phyloP scores from a whole-genome alignment of 2,113 vertebrate species.

The Girardinichthys multiradiatus region DNA sequence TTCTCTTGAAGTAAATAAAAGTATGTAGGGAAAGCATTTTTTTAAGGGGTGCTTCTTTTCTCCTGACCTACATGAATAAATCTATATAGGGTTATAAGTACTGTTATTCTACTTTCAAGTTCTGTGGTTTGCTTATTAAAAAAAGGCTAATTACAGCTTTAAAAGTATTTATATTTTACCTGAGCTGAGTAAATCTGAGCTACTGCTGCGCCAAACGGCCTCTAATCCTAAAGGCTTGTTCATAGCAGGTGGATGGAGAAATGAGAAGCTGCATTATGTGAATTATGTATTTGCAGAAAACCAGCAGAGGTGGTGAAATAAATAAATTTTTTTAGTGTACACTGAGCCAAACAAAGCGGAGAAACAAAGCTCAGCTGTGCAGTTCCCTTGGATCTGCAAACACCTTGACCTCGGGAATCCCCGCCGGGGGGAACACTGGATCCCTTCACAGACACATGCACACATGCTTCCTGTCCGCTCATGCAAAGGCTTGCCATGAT shows the following conservation, averaged over 20 bases:
- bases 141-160: constrained; percentile 50
- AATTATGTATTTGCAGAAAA: constrained; percentile 53
- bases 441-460: neutral
- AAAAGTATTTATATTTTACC: constrained; percentile 59
- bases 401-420: constrained; percentile 38
- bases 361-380: constrained; percentile 37
- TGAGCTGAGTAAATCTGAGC: constrained; percentile 45
- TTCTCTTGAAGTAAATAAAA: constrained; percentile 24
- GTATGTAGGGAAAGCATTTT: neutral
- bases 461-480: constrained; percentile 14
- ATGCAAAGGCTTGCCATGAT: constrained; percentile 33
- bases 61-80: constrained; percentile 13
- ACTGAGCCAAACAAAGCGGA: constrained; percentile 41
- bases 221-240: constrained; percentile 34
- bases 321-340: constrained; percentile 40
- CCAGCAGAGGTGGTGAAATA: constrained; percentile 11
- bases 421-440: constrained; percentile 36
- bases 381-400: constrained; percentile 35
- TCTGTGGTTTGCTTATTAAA: constrained; percentile 26
- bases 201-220: constrained; percentile 33
- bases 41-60: constrained; percentile 14
- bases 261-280: constrained; percentile 46
- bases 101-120: constrained; percentile 13
- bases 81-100: constrained; percentile 6
- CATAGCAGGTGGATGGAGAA: constrained; percentile 25